Evolutionary conservation across 1,140 invertebrate species (phyloP), one percentile per base, ranked within the genome.

Genomic region (Drosophila nannoptera): DNA sequence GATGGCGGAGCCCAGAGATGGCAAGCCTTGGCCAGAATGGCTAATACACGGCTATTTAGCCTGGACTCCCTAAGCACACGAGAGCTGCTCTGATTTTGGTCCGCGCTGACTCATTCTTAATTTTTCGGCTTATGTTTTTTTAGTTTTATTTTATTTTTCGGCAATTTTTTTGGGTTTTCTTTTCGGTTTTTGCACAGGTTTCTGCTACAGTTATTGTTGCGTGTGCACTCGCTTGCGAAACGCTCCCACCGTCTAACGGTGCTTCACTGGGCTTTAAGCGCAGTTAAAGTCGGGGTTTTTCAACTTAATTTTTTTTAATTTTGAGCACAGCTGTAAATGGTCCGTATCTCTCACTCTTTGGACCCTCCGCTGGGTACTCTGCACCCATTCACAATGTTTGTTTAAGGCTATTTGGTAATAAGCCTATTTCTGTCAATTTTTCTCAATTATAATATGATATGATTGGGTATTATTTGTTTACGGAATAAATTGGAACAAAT

Each of bases 151-250:
- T 22, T 43, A 7, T 14, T 9, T 62, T 69, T 64, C n/a, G 32
- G 16, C 38, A 7, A 45, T 16, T 32, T 60, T 50, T 36, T 52
- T 45, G 22, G 31, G 14, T 22, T 11, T 40, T 55, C 32, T 46
- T 7, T 31, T n/a, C 31, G 14, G 14, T 36, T 63, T 69, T 56
- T 43, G 67, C 61, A 65, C 36, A 45, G 67, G 45, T 69, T 69
- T 69, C 67, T 65, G 67, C 67, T 69, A 69, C 67, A 69, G 67
- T 70, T 70, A 59, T 59, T 70, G 66, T 70, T 70, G 68, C 68
- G 62, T 70, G 68, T 70, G 54, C 68, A 54, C n/a, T 66, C 48
- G 38, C 55, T 70, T 70, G 68, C 68, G 62, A 70, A 66, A 70
- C 52, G 40, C 45, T 65, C 8, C 31, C 40, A 35, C 42, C n/a